Conservation (phyloP, 2,113 vertebrate species). For the Salvelinus namaycush region DNA sequence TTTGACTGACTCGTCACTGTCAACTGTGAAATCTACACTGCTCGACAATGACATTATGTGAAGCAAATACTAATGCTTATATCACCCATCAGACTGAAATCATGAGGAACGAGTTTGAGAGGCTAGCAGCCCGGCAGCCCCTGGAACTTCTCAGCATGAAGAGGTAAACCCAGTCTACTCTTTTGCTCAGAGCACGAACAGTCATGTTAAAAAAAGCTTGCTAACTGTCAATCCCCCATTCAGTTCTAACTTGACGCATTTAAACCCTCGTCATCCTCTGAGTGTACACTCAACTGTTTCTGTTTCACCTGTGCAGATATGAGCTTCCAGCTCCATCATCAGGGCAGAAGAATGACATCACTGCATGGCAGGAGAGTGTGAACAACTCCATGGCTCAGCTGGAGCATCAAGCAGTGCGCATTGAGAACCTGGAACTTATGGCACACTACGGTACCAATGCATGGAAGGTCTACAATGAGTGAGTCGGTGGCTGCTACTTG, state of each 20-base stretch:
- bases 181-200: background rate
- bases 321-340: constrained; percentile 93
- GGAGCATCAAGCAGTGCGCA: constrained; percentile 94
- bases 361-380: constrained; percentile 96
- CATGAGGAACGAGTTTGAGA: constrained; percentile 97
- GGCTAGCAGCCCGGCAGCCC: constrained; percentile 89
- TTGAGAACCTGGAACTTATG: constrained; percentile 97
- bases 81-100: constrained; percentile 84
- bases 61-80: too few relatives aligned
- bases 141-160: constrained; percentile 98
- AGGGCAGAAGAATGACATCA: constrained; percentile 98
- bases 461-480: constrained; percentile 97
- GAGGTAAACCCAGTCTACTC: constrained; percentile 72
- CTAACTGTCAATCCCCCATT: background rate
- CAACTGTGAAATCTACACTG: background rate
- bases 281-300: too few relatives aligned
- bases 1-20: too few relatives aligned
- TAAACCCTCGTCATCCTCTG: background rate
- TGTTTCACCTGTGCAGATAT: constrained; percentile 75
- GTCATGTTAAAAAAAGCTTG: background rate
- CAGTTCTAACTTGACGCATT: background rate
- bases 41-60: background rate
- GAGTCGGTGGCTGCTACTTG: constrained; percentile 72
- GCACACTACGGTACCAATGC: constrained; percentile 93
- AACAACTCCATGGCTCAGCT: constrained; percentile 99